phyloP scores from a whole-genome alignment of 2,113 vertebrate genomes.

The Pelodiscus sinensis region DNA sequence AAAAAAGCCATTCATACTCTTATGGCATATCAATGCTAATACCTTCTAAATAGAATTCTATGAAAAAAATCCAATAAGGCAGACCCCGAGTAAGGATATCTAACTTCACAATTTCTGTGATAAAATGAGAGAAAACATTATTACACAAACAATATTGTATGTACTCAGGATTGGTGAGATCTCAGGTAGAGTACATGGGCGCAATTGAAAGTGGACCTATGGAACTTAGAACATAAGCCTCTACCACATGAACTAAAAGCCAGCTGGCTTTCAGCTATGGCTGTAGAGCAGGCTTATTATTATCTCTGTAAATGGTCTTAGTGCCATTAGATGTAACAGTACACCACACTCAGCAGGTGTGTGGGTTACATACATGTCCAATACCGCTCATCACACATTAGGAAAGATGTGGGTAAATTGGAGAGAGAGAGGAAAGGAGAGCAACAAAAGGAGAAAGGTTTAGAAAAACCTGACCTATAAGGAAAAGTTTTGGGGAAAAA shows the following conservation, averaged over 20 bases:
- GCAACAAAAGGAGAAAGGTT: not conserved
- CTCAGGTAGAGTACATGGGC: not conserved
- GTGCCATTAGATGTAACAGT: too few species aligned
- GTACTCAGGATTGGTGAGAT: not conserved
- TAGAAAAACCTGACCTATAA: not conserved
- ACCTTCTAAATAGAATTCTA: not conserved
- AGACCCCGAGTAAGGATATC: not conserved
- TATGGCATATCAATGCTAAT: not conserved
- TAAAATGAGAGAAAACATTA: not conserved
- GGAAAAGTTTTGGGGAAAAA: not conserved
- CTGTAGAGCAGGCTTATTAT: too few species aligned
- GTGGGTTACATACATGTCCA: not conserved
- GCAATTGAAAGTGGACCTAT: too few species aligned
- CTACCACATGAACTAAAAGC: too few species aligned
- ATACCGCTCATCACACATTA: not conserved
- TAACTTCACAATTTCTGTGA: not conserved
- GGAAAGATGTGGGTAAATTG: not conserved
- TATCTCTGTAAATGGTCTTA: too few species aligned
- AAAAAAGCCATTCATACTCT: not conserved
- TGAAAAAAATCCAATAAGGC: not conserved
- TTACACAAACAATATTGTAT: not conserved
- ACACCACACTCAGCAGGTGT: too few species aligned
- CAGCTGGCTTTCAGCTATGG: too few species aligned
- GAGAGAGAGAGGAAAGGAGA: not conserved
- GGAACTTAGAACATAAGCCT: too few species aligned